These are phyloP conservation scores for Gallinago undulata DNA, from an alignment of 2,113 vertebrate species.

Conservation along the genomic window DNA sequence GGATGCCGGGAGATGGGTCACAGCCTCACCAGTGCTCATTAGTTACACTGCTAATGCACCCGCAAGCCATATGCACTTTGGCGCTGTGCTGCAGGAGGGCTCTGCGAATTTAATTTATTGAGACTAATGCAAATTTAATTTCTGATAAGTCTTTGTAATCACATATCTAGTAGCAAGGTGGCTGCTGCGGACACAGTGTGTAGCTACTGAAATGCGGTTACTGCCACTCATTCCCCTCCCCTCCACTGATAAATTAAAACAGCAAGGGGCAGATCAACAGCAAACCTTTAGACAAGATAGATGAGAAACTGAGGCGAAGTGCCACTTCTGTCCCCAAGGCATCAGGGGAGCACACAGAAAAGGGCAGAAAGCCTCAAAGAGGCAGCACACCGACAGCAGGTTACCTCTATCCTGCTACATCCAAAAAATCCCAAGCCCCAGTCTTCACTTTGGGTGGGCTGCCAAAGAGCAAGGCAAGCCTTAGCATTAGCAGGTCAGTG, in stretches of 20 bases:
- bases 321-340: not conserved
- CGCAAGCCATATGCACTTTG: not conserved
- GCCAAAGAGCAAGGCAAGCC: not conserved
- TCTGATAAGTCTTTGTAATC: not conserved
- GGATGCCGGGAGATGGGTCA: accelerated
- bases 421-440: not conserved
- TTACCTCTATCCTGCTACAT: not conserved
- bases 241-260: not conserved
- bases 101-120: not conserved
- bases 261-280: not conserved
- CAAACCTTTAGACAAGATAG: not conserved
- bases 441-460: not conserved
- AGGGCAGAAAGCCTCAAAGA: not conserved
- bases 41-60: not conserved
- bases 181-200: not conserved
- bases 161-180: not conserved
- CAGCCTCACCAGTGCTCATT: not conserved
- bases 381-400: accelerated
- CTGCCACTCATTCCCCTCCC: not conserved
- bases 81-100: not conserved
- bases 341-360: not conserved
- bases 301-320: not conserved
- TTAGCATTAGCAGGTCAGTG: not conserved
- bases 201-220: not conserved
- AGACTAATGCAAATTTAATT: constrained; percentile 22